Evolutionary conservation across 35 echinoderm and acorn worm genomes (phyloP).

Genomic region (Eucidaris tribuloides): DNA sequence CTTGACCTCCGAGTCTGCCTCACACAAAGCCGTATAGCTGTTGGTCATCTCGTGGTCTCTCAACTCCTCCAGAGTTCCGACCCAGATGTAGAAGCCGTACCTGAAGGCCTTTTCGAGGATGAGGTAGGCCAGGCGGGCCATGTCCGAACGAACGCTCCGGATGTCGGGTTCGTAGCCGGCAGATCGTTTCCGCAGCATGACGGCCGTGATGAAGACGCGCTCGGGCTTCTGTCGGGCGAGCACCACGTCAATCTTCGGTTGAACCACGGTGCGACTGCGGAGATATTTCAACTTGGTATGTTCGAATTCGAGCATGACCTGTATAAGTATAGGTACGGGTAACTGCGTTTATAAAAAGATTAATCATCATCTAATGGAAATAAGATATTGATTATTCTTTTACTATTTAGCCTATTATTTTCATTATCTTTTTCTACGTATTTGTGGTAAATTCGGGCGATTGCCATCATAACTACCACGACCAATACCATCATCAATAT

Average conservation of each 20-base stretch:
- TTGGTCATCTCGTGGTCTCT: slow-evolving; percentile 58
- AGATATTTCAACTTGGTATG: slow-evolving; percentile 80
- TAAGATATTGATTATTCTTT: too few relatives aligned
- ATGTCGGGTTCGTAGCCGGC: slow-evolving; percentile 79
- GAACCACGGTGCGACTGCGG: slow-evolving; percentile 69
- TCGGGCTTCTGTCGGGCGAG: slow-evolving; percentile 69
- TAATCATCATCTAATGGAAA: too few relatives aligned
- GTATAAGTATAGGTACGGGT: too few relatives aligned
- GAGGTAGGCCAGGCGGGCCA: slow-evolving; percentile 86
- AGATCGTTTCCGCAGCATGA: slow-evolving; percentile 58
- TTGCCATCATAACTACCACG: too few relatives aligned
- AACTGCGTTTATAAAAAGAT: too few relatives aligned
- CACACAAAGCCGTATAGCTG: slow-evolving; percentile 48
- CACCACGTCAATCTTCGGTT: slow-evolving; percentile 78
- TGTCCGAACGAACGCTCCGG: slow-evolving; percentile 66
- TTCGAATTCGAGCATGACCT: slow-evolving; percentile 73
- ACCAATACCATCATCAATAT: too few relatives aligned
- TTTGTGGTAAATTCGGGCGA: too few relatives aligned
- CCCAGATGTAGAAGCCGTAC: slow-evolving; percentile 90
- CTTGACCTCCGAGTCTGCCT: slow-evolving; percentile 56
- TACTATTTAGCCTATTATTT: too few relatives aligned
- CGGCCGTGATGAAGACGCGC: slow-evolving; percentile 47
- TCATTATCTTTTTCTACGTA: too few relatives aligned
- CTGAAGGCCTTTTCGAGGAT: slow-evolving; percentile 71
- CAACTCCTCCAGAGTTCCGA: slow-evolving; percentile 77